Evolutionary conservation across 2,113 vertebrate species (phyloP).

Genomic region (Nothobranchius furzeri): DNA sequence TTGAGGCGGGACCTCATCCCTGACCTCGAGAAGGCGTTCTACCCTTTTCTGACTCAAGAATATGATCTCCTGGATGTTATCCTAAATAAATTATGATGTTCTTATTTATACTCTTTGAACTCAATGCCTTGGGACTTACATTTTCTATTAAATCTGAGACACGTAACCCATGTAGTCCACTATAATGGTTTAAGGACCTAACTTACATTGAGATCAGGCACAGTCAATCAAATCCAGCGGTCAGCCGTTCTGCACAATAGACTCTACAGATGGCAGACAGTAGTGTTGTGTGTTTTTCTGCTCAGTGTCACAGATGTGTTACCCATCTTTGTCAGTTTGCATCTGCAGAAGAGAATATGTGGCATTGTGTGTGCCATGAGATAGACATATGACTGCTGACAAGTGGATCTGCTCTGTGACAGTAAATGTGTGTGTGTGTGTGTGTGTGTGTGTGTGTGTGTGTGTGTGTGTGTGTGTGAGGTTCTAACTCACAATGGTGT

Average conservation of each 20-base stretch:
- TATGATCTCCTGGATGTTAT: no score
- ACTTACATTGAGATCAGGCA: slow-evolving; percentile 8
- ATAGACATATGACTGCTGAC: slow-evolving; percentile 57
- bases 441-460: slow-evolving; percentile 9
- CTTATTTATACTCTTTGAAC: no score
- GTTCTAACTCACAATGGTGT: slow-evolving; percentile 51
- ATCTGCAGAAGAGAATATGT: slow-evolving; percentile 49
- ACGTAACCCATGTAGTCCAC: no score
- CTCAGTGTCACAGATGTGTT: slow-evolving; percentile 60
- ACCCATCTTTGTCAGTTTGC: slow-evolving; percentile 41
- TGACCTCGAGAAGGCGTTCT: no score
- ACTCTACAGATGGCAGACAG: slow-evolving; percentile 43
- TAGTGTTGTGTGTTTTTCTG: slow-evolving; percentile 56
- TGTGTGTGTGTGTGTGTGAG: slow-evolving; percentile 1
- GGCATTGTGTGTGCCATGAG: slow-evolving; percentile 52
- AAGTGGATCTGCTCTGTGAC: slow-evolving; percentile 65
- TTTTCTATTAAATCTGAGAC: no score
- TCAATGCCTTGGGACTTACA: no score
- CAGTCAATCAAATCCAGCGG: slow-evolving; percentile 43
- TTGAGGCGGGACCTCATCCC: no score
- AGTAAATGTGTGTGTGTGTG: slow-evolving; percentile 38
- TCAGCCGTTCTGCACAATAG: slow-evolving; percentile 34
- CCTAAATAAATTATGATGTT: no score
- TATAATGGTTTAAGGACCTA: slow-evolving; percentile 3
- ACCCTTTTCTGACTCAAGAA: no score